Percentiles rank a stretch among this genome's conserved stretches.
phyloP scores from a whole-genome alignment of 2,888 invertebrate genomes.

The Onchidella celtica region DNA sequence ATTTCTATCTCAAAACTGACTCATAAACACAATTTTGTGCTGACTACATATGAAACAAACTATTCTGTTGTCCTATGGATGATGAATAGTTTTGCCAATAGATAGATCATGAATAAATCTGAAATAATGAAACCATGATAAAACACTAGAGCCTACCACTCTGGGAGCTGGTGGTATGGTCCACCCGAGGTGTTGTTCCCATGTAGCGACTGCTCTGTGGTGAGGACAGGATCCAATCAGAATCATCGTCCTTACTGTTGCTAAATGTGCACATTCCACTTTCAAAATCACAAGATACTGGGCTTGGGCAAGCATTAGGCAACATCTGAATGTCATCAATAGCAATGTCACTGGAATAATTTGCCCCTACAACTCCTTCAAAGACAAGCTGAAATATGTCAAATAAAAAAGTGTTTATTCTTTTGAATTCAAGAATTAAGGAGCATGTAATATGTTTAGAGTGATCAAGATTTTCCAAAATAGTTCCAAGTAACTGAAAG shows the following conservation, averaged over 20 bases:
- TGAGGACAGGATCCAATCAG: slow-evolving; percentile 74
- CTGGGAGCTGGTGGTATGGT: slow-evolving; percentile 66
- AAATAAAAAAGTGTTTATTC: background rate
- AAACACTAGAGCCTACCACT: slow-evolving; percentile 62
- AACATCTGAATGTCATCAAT: slow-evolving; percentile 75
- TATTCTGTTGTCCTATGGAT: no score
- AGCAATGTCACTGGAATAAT: slow-evolving; percentile 71
- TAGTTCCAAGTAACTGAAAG: no score
- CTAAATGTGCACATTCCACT: slow-evolving; percentile 71
- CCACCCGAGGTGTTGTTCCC: slow-evolving; percentile 58
- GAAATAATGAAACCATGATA: no score
- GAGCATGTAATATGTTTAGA: no score
- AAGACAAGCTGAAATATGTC: slow-evolving; percentile 59
- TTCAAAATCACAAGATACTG: slow-evolving; percentile 78
- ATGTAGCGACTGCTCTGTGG: slow-evolving; percentile 51
- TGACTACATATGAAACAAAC: no score
- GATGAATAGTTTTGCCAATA: no score
- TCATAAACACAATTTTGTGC: no score
- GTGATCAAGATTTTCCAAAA: no score
- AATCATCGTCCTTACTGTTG: slow-evolving; percentile 74
- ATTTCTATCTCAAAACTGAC: no score
- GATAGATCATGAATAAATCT: no score
- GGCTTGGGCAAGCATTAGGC: slow-evolving; percentile 61
- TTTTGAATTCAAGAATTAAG: no score
- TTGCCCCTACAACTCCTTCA: slow-evolving; percentile 69